A percentile compares a stretch with the other conserved stretches of the same genome.
phyloP scores from a whole-genome alignment of 2,113 vertebrate genomes.

The Protobothrops flavoviridis region DNA sequence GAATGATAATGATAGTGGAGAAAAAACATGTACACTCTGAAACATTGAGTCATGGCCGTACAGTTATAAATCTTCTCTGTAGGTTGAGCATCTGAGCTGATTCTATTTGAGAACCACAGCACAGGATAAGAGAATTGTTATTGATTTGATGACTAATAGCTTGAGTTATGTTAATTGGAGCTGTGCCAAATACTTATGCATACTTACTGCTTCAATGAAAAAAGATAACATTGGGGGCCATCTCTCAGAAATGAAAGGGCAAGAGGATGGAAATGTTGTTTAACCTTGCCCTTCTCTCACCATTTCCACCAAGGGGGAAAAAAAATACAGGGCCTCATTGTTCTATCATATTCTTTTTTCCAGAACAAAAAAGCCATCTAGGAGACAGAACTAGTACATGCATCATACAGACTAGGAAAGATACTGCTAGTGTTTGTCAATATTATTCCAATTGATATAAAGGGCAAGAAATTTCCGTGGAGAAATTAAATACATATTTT shows the following conservation, averaged over 20 bases:
- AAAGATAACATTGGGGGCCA: background rate
- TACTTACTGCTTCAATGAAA: background rate
- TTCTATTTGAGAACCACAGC: background rate
- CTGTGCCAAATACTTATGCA: background rate
- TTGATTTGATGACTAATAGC: constrained; percentile 1
- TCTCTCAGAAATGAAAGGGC: background rate
- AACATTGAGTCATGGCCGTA: background rate
- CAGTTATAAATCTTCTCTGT: background rate
- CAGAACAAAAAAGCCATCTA: background rate
- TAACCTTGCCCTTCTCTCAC: background rate
- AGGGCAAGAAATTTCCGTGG: background rate
- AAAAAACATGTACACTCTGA: background rate
- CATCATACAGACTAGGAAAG: background rate
- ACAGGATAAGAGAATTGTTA: background rate
- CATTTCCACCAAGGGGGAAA: background rate
- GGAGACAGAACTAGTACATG: background rate
- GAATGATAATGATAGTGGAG: background rate
- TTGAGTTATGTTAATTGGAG: constrained; percentile 1
- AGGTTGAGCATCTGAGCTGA: background rate
- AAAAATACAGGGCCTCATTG: background rate
- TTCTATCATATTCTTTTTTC: background rate
- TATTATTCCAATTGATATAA: background rate
- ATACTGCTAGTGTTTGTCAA: background rate
- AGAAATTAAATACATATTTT: too few species aligned
- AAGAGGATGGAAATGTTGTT: background rate